Evolutionary conservation across 2,888 invertebrate genomes (phyloP).

Genomic region (Ceratothoa steindachneri): DNA sequence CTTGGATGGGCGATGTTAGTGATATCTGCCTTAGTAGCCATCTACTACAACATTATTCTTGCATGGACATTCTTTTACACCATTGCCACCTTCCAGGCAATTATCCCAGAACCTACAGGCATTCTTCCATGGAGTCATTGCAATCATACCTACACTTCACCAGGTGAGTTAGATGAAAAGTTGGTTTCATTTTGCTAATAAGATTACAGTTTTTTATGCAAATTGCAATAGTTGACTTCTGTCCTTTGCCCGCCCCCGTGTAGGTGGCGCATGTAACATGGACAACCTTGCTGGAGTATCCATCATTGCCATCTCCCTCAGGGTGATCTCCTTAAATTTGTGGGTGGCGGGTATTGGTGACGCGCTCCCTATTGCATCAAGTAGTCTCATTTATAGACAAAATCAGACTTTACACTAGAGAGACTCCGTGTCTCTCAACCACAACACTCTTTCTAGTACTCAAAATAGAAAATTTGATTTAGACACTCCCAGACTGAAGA

Average conservation of each 20-base stretch:
- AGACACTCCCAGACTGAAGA: too few species aligned
- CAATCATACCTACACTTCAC: conserved; percentile 63
- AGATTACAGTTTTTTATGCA: too few species aligned
- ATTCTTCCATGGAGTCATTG: conserved; percentile 69
- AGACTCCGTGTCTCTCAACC: too few species aligned
- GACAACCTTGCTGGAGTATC: neutral
- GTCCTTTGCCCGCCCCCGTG: neutral
- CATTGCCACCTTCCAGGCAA: conserved; percentile 57
- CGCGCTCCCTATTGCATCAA: too few species aligned
- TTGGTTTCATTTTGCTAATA: neutral
- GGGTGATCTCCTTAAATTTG: too few species aligned
- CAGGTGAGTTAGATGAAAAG: neutral
- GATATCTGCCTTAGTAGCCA: conserved; percentile 29
- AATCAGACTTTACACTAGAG: too few species aligned
- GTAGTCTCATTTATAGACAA: too few species aligned
- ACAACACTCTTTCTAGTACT: too few species aligned
- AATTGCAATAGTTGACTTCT: too few species aligned
- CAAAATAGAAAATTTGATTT: too few species aligned
- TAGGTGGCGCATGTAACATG: neutral
- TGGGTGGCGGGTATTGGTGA: too few species aligned
- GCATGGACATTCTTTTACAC: conserved; percentile 75
- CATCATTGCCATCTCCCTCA: neutral
- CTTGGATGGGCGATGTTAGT: conserved; percentile 40
- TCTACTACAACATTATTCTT: conserved; percentile 48
- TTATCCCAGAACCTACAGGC: conserved; percentile 56